Conservation (phyloP, 2,888 invertebrate genomes). For the Meandrusa payeni region DNA sequence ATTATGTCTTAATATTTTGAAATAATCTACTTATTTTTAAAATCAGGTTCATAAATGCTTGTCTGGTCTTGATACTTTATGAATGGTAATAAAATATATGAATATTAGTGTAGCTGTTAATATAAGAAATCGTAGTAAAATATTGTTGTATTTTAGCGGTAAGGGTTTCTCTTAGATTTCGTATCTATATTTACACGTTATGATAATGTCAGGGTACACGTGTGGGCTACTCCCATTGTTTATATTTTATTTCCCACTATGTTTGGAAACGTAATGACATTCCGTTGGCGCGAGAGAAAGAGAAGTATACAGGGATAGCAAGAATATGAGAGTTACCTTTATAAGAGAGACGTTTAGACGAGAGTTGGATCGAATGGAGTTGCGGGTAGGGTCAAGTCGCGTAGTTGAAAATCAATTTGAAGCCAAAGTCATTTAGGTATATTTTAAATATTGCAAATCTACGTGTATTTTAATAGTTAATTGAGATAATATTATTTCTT, state of each 20-base stretch:
- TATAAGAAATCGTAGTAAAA: slow-evolving; percentile 5
- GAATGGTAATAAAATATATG: too few species aligned
- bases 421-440: slow-evolving; percentile 14
- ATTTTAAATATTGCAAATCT: too few species aligned
- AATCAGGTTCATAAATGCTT: too few species aligned
- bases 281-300: background rate
- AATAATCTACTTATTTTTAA: too few species aligned
- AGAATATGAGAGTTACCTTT: slow-evolving; percentile 2
- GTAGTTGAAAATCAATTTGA: background rate
- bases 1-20: too few species aligned
- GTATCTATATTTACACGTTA: slow-evolving; percentile 1
- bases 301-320: slow-evolving; percentile 18
- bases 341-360: too few species aligned
- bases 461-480: too few species aligned
- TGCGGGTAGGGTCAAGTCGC: slow-evolving; percentile 3
- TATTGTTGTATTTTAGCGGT: slow-evolving; percentile 13
- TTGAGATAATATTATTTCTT: too few species aligned
- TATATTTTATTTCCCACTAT: background rate
- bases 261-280: slow-evolving; percentile 4
- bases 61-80: too few species aligned
- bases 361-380: background rate
- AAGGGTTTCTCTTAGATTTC: slow-evolving; percentile 6
- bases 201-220: slow-evolving; percentile 16
- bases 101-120: slow-evolving; percentile 10
- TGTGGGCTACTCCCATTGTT: background rate